These are phyloP conservation scores for Onychostoma macrolepis DNA, from an alignment of 2,113 vertebrate species.

Conservation along the genomic window DNA sequence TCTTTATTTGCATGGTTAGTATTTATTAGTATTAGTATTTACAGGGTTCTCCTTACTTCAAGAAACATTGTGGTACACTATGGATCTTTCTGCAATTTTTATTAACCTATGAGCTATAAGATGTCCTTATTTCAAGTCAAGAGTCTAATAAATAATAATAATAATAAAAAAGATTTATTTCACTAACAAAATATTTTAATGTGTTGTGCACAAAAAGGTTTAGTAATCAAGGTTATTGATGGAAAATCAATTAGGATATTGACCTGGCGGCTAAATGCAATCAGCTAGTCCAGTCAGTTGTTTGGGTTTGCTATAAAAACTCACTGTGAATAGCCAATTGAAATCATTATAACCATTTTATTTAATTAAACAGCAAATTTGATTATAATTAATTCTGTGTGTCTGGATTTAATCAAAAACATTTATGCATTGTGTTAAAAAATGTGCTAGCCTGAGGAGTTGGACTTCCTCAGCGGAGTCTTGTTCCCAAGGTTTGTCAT, in stretches of 20 bases:
- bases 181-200: neutral
- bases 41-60: neutral
- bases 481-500: neutral
- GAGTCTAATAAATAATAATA: neutral
- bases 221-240: slow-evolving; percentile 11
- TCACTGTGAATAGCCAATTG: neutral
- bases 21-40: neutral
- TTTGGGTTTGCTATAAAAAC: neutral
- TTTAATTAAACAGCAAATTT: neutral
- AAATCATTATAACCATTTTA: neutral
- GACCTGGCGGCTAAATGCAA: neutral
- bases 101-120: neutral
- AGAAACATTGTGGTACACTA: neutral
- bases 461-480: neutral
- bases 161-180: neutral
- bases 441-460: neutral
- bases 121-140: neutral
- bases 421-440: neutral
- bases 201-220: neutral
- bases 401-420: neutral
- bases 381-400: neutral
- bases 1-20: too few relatives aligned
- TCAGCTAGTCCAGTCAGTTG: neutral
- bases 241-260: neutral
- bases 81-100: neutral